Conservation (phyloP, 2,113 vertebrate genomes). For the Amblyopsis rosae region DNA sequence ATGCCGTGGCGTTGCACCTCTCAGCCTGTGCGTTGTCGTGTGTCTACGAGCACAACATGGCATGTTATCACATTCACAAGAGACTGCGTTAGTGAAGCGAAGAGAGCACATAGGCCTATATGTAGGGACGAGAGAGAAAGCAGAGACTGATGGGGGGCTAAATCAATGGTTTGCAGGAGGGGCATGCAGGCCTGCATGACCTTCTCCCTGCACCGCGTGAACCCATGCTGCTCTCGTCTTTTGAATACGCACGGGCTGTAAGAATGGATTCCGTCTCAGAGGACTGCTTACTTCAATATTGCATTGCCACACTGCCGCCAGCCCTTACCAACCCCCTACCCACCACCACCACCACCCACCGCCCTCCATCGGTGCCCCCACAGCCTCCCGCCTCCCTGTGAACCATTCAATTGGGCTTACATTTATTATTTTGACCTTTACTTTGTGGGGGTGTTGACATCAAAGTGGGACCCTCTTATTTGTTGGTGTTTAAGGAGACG, state of each 20-base stretch:
- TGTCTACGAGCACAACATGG: not conserved
- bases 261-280: constrained; percentile 75
- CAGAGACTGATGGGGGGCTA: constrained; percentile 32
- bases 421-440: constrained; percentile 86
- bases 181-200: constrained; percentile 64
- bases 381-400: constrained; percentile 43
- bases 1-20: not conserved
- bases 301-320: constrained; percentile 41
- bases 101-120: not conserved
- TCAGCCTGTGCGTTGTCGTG: no score
- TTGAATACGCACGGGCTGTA: constrained; percentile 68
- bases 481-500: constrained; percentile 59
- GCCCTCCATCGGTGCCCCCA: constrained; percentile 37
- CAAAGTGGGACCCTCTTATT: constrained; percentile 64
- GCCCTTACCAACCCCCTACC: constrained; percentile 21
- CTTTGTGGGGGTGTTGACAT: constrained; percentile 72
- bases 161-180: constrained; percentile 30
- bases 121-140: not conserved
- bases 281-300: constrained; percentile 65
- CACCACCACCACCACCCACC: no score
- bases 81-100: not conserved
- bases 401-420: constrained; percentile 79
- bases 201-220: constrained; percentile 62
- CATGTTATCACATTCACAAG: no score
- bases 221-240: constrained; percentile 72